Conservation (phyloP, 2,888 invertebrate species). For the Eurytoma californica region DNA sequence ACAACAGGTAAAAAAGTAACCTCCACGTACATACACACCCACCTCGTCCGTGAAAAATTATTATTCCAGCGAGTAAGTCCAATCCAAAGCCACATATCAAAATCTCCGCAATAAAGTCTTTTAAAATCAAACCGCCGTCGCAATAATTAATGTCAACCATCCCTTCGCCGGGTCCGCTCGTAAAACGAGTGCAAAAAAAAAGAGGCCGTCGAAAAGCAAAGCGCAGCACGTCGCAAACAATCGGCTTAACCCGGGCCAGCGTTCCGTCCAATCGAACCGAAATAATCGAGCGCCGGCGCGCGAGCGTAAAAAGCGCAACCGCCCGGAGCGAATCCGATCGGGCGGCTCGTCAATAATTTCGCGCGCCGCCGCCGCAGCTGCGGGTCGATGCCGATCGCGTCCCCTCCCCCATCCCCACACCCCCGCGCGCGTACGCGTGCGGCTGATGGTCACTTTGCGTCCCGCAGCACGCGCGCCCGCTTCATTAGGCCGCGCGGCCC, state of each 20-base stretch:
- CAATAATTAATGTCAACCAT: no score
- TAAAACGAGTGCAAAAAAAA: no score
- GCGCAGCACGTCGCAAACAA: neutral
- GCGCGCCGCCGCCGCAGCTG: neutral
- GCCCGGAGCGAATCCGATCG: neutral
- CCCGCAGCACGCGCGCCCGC: neutral
- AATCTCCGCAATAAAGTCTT: no score
- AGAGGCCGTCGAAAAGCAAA: no score
- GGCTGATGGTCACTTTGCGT: neutral
- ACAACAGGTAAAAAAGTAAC: no score
- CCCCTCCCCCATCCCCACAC: neutral
- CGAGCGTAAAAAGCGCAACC: neutral
- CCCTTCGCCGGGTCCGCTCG: neutral
- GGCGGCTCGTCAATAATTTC: neutral
- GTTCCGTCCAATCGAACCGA: neutral
- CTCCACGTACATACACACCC: no score
- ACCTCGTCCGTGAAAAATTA: no score
- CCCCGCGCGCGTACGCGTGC: neutral
- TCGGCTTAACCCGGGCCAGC: neutral
- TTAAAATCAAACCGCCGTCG: no score
- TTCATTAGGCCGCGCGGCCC: neutral
- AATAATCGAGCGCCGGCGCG: neutral
- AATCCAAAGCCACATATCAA: no score
- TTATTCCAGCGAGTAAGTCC: no score
- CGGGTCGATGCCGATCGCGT: neutral